phyloP scores from a whole-genome alignment of 2,113 vertebrate genomes.

The Arvicanthis niloticus region DNA sequence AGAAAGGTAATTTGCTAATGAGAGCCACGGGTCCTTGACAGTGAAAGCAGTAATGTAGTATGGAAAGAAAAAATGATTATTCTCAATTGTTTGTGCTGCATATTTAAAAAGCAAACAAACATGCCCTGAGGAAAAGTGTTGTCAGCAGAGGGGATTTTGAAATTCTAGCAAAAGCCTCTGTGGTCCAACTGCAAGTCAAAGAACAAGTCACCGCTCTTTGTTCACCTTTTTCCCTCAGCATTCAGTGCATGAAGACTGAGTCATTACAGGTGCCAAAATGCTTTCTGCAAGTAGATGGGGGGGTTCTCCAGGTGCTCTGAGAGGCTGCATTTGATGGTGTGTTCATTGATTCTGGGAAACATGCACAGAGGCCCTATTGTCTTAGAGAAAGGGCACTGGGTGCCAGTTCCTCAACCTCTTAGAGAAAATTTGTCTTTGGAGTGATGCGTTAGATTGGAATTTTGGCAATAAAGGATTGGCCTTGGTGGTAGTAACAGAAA shows the following conservation, averaged over 20 bases:
- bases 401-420: slow-evolving; percentile 56
- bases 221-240: background rate
- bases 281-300: slow-evolving; percentile 1
- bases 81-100: background rate
- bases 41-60: background rate
- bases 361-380: slow-evolving; percentile 70
- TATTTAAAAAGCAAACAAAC: background rate
- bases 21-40: background rate
- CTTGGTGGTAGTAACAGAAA: slow-evolving; percentile 23
- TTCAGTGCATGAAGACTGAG: background rate
- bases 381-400: slow-evolving; percentile 31
- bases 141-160: background rate
- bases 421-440: slow-evolving; percentile 25
- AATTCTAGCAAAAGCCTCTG: slow-evolving; percentile 40
- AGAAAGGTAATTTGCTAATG: slow-evolving; percentile 46
- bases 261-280: slow-evolving; percentile 5
- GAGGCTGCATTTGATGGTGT: background rate
- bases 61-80: background rate
- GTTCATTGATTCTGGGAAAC: background rate
- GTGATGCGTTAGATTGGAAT: slow-evolving; percentile 41
- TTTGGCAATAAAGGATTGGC: slow-evolving; percentile 17
- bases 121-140: background rate
- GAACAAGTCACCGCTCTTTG: background rate
- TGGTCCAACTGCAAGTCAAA: background rate
- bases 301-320: slow-evolving; percentile 15